phyloP scores from a whole-genome alignment of 2,888 invertebrate species.

The Melinaea marsaeus region DNA sequence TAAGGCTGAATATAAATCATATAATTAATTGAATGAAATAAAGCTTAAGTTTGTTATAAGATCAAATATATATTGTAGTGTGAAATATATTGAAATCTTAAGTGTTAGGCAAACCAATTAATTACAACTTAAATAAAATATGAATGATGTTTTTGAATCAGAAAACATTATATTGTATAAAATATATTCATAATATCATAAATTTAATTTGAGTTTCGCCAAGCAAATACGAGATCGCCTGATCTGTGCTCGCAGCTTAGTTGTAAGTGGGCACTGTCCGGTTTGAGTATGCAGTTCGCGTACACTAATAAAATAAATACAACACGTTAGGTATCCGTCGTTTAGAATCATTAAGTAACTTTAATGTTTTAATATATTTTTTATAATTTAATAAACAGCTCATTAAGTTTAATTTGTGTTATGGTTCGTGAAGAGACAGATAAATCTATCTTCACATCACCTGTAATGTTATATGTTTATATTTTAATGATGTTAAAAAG shows the following conservation, averaged over 20 bases:
- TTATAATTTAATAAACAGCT: too few relatives aligned
- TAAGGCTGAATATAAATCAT: too few relatives aligned
- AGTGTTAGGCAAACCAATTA: too few relatives aligned
- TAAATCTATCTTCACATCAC: background rate
- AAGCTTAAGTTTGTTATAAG: too few relatives aligned
- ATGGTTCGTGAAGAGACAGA: background rate
- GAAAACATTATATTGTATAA: too few relatives aligned
- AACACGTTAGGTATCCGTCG: constrained; percentile 24
- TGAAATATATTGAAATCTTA: too few relatives aligned
- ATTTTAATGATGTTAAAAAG: background rate
- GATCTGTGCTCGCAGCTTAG: constrained; percentile 53
- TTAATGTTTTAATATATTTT: background rate
- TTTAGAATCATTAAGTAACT: constrained; percentile 14
- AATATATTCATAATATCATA: too few relatives aligned
- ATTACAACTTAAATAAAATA: too few relatives aligned
- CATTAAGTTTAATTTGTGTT: background rate
- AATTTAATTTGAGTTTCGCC: background rate
- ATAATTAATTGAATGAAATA: too few relatives aligned
- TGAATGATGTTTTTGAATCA: too few relatives aligned
- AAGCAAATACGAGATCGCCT: constrained; percentile 32
- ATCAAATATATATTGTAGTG: too few relatives aligned
- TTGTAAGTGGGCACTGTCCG: constrained; percentile 52
- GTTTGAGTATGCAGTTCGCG: constrained; percentile 45
- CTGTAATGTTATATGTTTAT: too few relatives aligned
- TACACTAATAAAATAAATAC: constrained; percentile 29